phyloP scores from a whole-genome alignment of 2,888 invertebrate species.

The Drosophila antonietae region DNA sequence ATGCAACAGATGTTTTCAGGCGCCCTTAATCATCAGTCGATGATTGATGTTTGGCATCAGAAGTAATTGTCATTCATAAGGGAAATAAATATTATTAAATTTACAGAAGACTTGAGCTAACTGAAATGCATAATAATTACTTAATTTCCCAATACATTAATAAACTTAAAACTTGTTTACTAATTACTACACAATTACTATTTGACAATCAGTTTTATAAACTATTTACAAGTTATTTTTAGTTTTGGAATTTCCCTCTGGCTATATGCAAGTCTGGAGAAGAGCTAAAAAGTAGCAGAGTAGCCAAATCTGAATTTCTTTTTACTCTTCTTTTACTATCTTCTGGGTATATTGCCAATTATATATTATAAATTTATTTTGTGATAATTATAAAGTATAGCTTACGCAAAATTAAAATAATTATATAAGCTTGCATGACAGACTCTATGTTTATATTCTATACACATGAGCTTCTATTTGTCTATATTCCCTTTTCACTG shows the following conservation, averaged over 20 bases:
- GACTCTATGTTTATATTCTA: background rate
- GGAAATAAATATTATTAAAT: background rate
- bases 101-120: background rate
- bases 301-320: no score
- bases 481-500: no score
- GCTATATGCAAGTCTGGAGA: background rate
- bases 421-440: background rate
- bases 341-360: no score
- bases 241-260: background rate
- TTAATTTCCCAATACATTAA: background rate
- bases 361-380: no score
- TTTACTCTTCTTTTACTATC: no score
- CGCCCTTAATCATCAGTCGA: background rate
- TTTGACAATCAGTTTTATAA: no score
- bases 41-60: slow-evolving; percentile 1
- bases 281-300: no score
- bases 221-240: background rate
- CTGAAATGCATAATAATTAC: background rate
- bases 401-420: background rate
- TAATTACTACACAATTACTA: background rate
- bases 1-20: slow-evolving; percentile 7
- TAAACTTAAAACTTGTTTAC: background rate
- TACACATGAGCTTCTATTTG: background rate
- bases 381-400: background rate
- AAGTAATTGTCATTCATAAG: background rate